Evolutionary conservation across 1,140 invertebrate species (phyloP), one percentile per base, ranked within the genome.

Genomic region (Brachionus asplanchnoidis): DNA sequence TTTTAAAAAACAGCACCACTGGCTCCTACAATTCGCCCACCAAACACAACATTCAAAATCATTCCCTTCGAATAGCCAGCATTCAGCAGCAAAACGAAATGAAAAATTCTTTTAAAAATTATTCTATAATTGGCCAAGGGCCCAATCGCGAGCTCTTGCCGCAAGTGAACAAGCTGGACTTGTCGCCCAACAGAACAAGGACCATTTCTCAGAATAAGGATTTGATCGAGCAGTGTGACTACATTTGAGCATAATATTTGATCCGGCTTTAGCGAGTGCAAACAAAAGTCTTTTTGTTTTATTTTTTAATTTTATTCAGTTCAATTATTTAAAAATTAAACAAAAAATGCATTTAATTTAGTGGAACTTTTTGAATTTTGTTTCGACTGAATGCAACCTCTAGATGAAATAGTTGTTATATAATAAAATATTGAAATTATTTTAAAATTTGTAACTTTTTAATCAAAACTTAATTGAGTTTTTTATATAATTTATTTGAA

Each of bases 61-160:
- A 77, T 77, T 77, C 73, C 42, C 44, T 77, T 26, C 73, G 73
- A 14, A 50, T 77, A 77, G 73, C 73, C 11, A 77, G 42, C 42
- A 77, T 77, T 36, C 73, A 77, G 42, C 73, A 77, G 17, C 42
- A 77, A 14, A 46, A 77, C 50, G 42, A 77, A 12, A 14, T 26
- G 17, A 77, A 77, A 26, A 77, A 11, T 26, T 12, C 44, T 12
- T 20, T 46, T 6, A 77, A 77, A 50, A 77, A 77, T 23, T 50
- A 50, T 12, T 77, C 73, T 1, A 50, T 77, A 4, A 77, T 77
- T 28, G 40, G 1, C 20, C 73, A 77, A 36, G 73, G 3, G 3
- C 73, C 73, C 1, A 77, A 32, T 12, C 40, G 44, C 5, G 40
- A 46, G 8, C 23, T 50, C 11, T 46, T 26, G 26, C 42, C 42